phyloP scores from a whole-genome alignment of 2,888 invertebrate genomes.

The Nephrotoma appendiculata region DNA sequence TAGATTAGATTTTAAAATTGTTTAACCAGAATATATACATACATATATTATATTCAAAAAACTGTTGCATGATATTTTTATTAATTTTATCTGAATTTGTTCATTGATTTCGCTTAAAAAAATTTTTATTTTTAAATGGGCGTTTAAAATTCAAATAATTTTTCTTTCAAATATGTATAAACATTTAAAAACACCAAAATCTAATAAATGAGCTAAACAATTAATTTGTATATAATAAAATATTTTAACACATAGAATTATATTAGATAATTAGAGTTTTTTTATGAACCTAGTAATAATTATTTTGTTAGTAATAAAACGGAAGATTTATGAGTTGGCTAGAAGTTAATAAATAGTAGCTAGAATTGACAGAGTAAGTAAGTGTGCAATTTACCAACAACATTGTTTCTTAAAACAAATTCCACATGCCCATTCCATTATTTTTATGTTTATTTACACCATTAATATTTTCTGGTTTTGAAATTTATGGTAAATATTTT shows the following conservation, averaged over 20 bases:
- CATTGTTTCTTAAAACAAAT: not conserved
- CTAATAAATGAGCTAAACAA: not conserved
- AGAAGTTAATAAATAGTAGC: not conserved
- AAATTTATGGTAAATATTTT: not conserved
- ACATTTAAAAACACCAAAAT: not conserved
- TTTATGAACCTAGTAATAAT: not conserved
- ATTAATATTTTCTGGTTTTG: not conserved
- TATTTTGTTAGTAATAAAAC: not conserved
- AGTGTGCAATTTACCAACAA: not conserved
- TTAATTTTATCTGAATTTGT: not conserved
- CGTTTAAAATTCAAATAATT: not conserved
- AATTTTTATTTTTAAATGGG: not conserved
- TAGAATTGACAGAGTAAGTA: not conserved
- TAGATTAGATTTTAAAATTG: not conserved
- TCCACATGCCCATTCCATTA: not conserved
- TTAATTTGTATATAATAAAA: not conserved
- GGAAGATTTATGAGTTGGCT: not conserved
- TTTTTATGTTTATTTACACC: not conserved
- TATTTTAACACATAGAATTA: not conserved
- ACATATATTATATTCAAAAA: not conserved
- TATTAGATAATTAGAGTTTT: not conserved
- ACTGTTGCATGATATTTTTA: not conserved
- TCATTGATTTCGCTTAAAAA: not conserved
- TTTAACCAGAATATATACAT: not conserved
- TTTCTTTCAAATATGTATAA: not conserved